Evolutionary conservation across 1,140 invertebrate genomes (phyloP).

Genomic region (Drosophila tropicalis): DNA sequence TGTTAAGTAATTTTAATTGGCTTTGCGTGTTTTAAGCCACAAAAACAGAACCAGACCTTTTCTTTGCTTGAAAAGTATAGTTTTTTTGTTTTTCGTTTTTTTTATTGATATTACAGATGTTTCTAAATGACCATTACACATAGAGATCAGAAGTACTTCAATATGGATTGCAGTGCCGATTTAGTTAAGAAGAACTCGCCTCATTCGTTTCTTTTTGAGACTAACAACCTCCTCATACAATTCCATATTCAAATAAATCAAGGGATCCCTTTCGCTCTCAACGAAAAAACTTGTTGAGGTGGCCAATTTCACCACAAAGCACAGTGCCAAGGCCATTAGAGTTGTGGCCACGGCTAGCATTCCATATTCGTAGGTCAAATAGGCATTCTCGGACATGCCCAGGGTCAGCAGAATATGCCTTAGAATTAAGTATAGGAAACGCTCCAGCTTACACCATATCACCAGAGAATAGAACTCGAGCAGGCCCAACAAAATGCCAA

Average conservation of each 20-base stretch:
- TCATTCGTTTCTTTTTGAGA: too few relatives aligned
- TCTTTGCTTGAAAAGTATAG: neutral
- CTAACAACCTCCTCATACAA: neutral
- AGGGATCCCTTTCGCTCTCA: neutral
- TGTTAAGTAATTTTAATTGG: conserved; percentile 28
- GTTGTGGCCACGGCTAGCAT: conserved; percentile 18
- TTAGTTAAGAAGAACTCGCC: too few relatives aligned
- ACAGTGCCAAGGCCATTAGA: neutral
- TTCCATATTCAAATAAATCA: neutral
- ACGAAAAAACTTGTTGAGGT: neutral
- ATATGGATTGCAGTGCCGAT: neutral
- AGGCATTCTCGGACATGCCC: neutral
- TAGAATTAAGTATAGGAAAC: neutral
- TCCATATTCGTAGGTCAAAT: conserved; percentile 13
- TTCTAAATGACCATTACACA: neutral
- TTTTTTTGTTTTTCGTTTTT: neutral
- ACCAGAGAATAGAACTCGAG: conserved; percentile 17
- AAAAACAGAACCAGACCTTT: conserved; percentile 9
- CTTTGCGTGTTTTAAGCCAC: conserved; percentile 24
- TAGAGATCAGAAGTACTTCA: neutral
- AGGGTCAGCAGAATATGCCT: neutral
- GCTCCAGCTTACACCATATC: conserved; percentile 34
- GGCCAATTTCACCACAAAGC: neutral
- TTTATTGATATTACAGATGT: conserved; percentile 23
- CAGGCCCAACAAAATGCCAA: neutral